A percentile compares a stretch with the other conserved stretches of the same genome.
Conservation (phyloP, 2,797 vertebrate genomes). For the Pteropus rufus region DNA sequence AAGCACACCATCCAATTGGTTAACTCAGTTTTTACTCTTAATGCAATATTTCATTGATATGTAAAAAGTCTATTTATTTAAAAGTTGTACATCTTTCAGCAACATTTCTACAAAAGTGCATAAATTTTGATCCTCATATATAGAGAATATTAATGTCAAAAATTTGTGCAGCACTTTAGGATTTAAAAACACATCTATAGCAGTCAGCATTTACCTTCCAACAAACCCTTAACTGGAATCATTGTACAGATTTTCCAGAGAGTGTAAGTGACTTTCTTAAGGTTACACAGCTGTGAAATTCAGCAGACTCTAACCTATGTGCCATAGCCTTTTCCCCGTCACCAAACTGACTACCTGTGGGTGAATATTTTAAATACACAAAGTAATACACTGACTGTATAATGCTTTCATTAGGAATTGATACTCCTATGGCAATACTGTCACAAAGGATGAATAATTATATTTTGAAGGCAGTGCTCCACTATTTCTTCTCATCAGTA, state of each 20-base stretch:
- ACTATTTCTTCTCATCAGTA: slow-evolving; percentile 53
- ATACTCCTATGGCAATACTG: not conserved
- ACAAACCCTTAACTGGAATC: not conserved
- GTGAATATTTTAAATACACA: not conserved
- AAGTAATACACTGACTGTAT: not conserved
- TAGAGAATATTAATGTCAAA: not conserved
- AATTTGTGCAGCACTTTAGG: not conserved
- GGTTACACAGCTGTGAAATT: not conserved
- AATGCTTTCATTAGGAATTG: not conserved
- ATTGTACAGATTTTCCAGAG: not conserved
- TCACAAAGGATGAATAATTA: slow-evolving; percentile 56
- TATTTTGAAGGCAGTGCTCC: slow-evolving; percentile 31
- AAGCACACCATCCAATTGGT: not conserved
- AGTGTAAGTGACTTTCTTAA: not conserved
- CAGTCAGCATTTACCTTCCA: not conserved
- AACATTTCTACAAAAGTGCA: not conserved
- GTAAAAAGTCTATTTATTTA: not conserved
- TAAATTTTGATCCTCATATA: not conserved
- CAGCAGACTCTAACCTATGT: not conserved
- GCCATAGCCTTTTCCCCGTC: not conserved
- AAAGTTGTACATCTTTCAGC: not conserved
- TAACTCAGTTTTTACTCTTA: slow-evolving; percentile 13
- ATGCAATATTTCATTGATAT: not conserved
- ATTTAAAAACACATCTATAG: not conserved
- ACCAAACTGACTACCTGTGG: not conserved